Base-by-base conservation (phyloP, 2,113 vertebrate species). In the Sorex araneus region DNA sequence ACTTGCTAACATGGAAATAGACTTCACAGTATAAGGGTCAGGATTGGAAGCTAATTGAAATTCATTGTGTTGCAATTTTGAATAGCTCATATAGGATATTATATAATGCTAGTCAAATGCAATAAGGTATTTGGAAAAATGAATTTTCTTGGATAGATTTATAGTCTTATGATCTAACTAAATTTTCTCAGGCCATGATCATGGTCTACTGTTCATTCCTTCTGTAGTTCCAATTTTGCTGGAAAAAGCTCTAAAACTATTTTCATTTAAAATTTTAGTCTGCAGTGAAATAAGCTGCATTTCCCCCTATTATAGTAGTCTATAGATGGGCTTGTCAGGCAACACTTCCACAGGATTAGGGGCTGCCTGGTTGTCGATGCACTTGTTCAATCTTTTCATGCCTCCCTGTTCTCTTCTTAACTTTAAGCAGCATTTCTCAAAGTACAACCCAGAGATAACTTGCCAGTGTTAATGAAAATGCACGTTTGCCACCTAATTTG, bases 1-100 rank as follows among this genome's bases (percentile, higher is more conserved):
- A 91, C 85, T 78, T 94, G 91, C 78, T 96, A 81, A 23, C 45
- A 71, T 79, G 54, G 60, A 81, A 81, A 67, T 1, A 80, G 73
- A 80, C 13, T 64, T 92, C 47, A 36, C 13, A 50, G 23, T 10
- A 2, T 67, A 78, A 83, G 32, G 21, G 47, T 85, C 80, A 77
- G n/a, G n/a, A 8, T 54, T 89, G 32, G 76, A 57, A 69, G 92
- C 76, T 89, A 84, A 80, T 89, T 84, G 77, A 19, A 70, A 89
- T 78, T 89, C 79, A 66, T 60, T 87, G 50, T 60, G 54, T 15
- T 60, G 16, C 18, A 54, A 47, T 64, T 80, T 84, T 81, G 50
- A 50, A 76, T 64, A 43, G 67, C 84, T 89, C 23, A 47, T 45
- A 84, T 0, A 74, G 28, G 45, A 75, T 9, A 60, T 64, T 25